phyloP scores from a whole-genome alignment of 2,797 vertebrate species.

The Sebastes steindachneri region DNA sequence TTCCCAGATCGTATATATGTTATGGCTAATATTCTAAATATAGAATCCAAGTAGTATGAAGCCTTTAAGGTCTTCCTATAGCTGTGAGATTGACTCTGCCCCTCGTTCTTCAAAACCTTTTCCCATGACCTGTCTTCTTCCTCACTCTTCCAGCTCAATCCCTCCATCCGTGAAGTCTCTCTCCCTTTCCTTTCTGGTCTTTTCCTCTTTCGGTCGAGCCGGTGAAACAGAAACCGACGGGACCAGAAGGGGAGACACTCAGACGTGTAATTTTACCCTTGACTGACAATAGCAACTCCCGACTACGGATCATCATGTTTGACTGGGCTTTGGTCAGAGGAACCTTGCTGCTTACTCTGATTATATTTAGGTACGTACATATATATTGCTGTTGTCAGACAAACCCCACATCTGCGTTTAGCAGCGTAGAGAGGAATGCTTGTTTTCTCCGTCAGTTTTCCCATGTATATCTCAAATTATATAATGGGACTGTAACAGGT shows the following conservation, averaged over 20 bases:
- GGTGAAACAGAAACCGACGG: slow-evolving; percentile 65
- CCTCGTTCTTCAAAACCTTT: slow-evolving; percentile 32
- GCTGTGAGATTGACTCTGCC: background rate
- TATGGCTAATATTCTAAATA: background rate
- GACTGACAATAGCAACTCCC: slow-evolving; percentile 75
- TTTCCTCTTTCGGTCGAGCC: slow-evolving; percentile 69
- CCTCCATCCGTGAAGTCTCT: slow-evolving; percentile 57
- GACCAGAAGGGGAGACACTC: slow-evolving; percentile 63
- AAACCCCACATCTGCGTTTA: slow-evolving; percentile 61
- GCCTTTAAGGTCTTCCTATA: slow-evolving; percentile 1
- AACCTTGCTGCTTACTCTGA: slow-evolving; percentile 57
- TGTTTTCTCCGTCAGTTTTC: slow-evolving; percentile 48
- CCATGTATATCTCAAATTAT: slow-evolving; percentile 56
- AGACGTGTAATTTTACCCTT: slow-evolving; percentile 82
- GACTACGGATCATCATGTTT: slow-evolving; percentile 70
- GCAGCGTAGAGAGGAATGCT: slow-evolving; percentile 50
- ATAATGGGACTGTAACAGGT: slow-evolving; percentile 31
- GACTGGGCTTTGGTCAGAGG: slow-evolving; percentile 69
- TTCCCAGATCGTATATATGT: background rate
- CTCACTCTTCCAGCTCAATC: slow-evolving; percentile 58
- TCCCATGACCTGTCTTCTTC: slow-evolving; percentile 62
- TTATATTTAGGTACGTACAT: slow-evolving; percentile 71
- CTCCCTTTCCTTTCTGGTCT: slow-evolving; percentile 65
- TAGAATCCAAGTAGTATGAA: slow-evolving; percentile 5
- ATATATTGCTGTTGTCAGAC: slow-evolving; percentile 64